Conservation (phyloP, 1,140 invertebrate genomes). For the Caenorhabditis latens region DNA sequence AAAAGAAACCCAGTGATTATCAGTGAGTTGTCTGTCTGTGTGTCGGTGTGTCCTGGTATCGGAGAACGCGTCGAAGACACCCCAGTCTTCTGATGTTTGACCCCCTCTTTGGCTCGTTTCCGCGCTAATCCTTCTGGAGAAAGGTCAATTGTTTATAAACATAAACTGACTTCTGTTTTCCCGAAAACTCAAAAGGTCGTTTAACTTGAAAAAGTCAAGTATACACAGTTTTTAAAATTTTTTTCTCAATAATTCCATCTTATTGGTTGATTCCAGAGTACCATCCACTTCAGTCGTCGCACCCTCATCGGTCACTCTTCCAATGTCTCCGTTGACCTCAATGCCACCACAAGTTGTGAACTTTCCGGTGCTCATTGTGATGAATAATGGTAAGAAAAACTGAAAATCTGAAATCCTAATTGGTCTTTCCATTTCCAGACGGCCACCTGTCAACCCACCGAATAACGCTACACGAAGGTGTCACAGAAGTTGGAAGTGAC, state of each 20-base stretch:
- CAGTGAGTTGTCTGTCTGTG: slow-evolving; percentile 25
- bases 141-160: too few relatives aligned
- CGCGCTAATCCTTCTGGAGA: too few relatives aligned
- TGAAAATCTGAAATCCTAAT: too few relatives aligned
- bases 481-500: slow-evolving; percentile 62
- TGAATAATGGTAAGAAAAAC: slow-evolving; percentile 34
- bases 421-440: neutral
- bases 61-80: too few relatives aligned
- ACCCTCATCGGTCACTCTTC: slow-evolving; percentile 43
- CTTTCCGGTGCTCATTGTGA: slow-evolving; percentile 16
- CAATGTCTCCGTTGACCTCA: slow-evolving; percentile 29
- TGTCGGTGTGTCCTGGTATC: too few relatives aligned
- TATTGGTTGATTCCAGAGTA: slow-evolving; percentile 15
- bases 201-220: neutral
- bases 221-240: neutral
- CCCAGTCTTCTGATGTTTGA: neutral
- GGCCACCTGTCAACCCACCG: slow-evolving; percentile 31
- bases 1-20: slow-evolving; percentile 54
- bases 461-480: slow-evolving; percentile 34
- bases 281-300: slow-evolving; percentile 47
- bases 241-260: too few relatives aligned
- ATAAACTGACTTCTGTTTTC: too few relatives aligned
- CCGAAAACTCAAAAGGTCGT: too few relatives aligned
- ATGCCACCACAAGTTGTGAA: neutral
- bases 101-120: neutral